Percentiles rank a stretch among this genome's conserved stretches.
These are phyloP conservation scores for Hesperia comma DNA, from an alignment of 2,888 invertebrate species.

Conservation along the genomic window DNA sequence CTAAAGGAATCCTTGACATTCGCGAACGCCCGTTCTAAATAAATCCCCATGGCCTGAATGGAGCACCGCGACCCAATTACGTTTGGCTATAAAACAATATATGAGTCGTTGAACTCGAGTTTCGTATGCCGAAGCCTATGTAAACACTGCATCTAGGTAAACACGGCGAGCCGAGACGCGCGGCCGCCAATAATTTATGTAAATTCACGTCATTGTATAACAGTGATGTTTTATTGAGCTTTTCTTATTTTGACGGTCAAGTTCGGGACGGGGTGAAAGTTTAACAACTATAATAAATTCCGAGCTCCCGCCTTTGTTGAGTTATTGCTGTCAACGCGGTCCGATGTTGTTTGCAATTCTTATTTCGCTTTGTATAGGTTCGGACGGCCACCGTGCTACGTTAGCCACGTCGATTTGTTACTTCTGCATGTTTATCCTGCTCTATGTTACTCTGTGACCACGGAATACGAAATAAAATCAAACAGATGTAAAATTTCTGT, in stretches of 20 bases:
- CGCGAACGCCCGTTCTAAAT: conserved; percentile 52
- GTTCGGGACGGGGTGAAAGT: conserved; percentile 73
- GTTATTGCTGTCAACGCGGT: conserved; percentile 33
- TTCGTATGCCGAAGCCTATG: conserved; percentile 63
- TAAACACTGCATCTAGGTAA: conserved; percentile 79
- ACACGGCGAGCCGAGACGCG: conserved; percentile 64
- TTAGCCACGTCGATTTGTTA: not conserved
- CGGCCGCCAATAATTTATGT: conserved; percentile 82
- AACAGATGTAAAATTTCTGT: not conserved
- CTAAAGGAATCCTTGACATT: conserved; percentile 35
- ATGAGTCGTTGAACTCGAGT: conserved; percentile 76
- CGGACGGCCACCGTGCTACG: not conserved
- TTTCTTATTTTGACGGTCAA: conserved; percentile 79
- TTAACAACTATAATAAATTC: conserved; percentile 62
- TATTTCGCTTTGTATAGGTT: conserved; percentile 20
- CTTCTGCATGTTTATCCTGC: not conserved
- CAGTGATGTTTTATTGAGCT: conserved; percentile 77
- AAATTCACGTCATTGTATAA: conserved; percentile 80
- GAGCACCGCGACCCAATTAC: conserved; percentile 77
- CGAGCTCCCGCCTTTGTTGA: conserved; percentile 33
- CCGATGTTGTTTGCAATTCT: conserved; percentile 34
- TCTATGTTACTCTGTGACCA: not conserved
- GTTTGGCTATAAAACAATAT: conserved; percentile 78
- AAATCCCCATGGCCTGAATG: conserved; percentile 68
- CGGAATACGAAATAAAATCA: not conserved